Conservation (phyloP, 64 coral and sea anemone species). For the Stichodactyla helianthus region DNA sequence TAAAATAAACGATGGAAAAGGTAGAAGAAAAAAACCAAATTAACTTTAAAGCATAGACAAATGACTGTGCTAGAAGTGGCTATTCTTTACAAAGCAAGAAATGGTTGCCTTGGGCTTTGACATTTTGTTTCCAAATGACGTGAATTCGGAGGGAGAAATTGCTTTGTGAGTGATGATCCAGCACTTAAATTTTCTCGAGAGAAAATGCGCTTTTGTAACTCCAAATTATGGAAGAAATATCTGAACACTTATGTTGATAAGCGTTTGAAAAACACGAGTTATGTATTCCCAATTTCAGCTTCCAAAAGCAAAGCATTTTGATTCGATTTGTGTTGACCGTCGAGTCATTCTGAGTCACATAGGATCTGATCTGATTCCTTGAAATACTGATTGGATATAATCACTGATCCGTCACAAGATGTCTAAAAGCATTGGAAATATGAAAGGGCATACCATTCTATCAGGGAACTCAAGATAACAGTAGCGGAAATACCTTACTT, state of each 20-base stretch:
- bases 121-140: neutral
- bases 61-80: neutral
- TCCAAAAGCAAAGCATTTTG: neutral
- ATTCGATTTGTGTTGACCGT: neutral
- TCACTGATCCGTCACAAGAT: neutral
- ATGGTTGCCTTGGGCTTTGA: neutral
- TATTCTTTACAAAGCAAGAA: neutral
- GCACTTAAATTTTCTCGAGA: neutral
- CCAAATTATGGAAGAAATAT: neutral
- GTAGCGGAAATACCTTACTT: neutral
- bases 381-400: slow-evolving; percentile 11
- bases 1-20: neutral
- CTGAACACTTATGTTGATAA: neutral
- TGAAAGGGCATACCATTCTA: neutral
- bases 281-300: neutral
- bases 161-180: neutral
- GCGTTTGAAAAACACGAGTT: neutral
- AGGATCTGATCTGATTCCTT: neutral
- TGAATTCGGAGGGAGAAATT: neutral
- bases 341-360: neutral
- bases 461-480: neutral
- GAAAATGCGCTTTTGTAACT: neutral
- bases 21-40: neutral
- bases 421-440: slow-evolving; percentile 10
- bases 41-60: neutral